Conservation (phyloP, 2,797 vertebrate species). For the Gallinago solitaria region DNA sequence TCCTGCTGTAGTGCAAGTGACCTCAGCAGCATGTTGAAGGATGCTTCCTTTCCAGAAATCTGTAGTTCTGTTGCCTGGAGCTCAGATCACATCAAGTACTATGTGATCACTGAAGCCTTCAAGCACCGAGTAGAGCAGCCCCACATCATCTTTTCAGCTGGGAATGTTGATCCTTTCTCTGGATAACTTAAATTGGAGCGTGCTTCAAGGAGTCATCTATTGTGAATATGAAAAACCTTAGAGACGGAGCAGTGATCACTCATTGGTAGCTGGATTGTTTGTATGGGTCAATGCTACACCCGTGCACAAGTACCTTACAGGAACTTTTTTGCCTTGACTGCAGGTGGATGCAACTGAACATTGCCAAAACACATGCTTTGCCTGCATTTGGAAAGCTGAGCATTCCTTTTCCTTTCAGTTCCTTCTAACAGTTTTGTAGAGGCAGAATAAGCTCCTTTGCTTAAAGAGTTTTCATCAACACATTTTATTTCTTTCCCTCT, state of each 20-base stretch:
- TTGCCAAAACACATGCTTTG: neutral
- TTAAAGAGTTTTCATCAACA: neutral
- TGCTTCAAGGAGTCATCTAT: neutral
- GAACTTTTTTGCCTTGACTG: neutral
- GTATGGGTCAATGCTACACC: neutral
- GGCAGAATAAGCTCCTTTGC: neutral
- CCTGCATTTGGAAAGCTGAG: neutral
- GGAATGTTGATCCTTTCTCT: neutral
- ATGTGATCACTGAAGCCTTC: neutral
- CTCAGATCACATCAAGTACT: neutral
- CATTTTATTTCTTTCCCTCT: neutral
- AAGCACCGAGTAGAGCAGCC: neutral
- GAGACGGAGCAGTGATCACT: neutral
- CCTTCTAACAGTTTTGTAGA: neutral
- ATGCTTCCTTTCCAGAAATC: neutral
- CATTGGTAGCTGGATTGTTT: neutral
- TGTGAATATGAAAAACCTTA: neutral
- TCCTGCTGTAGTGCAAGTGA: neutral
- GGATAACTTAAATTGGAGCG: neutral
- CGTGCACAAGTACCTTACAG: neutral
- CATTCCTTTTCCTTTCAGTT: neutral
- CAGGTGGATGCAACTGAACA: neutral
- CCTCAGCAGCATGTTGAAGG: neutral
- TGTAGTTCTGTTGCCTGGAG: neutral
- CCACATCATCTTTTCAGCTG: neutral